These are phyloP conservation scores for Zalophus californianus DNA, from an alignment of 2,797 vertebrate genomes.

Conservation along the genomic window DNA sequence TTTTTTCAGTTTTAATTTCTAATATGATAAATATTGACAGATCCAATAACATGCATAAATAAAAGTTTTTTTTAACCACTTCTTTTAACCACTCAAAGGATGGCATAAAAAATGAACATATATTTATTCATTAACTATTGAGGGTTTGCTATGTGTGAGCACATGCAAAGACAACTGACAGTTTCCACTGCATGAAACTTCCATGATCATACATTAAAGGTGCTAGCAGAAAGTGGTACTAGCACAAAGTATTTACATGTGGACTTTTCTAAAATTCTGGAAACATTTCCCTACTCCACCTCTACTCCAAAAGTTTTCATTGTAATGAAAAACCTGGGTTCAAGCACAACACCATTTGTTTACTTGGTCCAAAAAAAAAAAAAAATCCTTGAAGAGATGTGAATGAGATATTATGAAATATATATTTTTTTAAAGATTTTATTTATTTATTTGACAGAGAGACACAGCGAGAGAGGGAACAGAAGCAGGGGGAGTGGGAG, in stretches of 20 bases:
- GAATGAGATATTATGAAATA: not conserved
- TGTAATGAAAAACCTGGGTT: not conserved
- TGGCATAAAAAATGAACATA: not conserved
- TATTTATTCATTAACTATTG: not conserved
- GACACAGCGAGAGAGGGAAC: no score
- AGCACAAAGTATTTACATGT: not conserved
- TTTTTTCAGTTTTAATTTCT: not conserved
- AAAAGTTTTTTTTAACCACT: not conserved
- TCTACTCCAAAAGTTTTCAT: constrained; percentile 29
- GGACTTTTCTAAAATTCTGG: constrained; percentile 9
- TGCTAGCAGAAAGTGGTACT: not conserved
- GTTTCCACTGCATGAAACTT: not conserved
- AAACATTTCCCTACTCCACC: not conserved
- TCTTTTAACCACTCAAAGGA: not conserved
- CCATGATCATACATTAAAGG: not conserved
- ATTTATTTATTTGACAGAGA: no score
- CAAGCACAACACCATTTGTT: not conserved
- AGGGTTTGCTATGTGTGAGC: not conserved
- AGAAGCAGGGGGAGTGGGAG: no score
- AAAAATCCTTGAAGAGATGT: not conserved
- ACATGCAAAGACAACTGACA: not conserved
- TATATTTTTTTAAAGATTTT: not conserved
- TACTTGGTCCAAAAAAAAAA: not conserved
- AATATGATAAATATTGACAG: not conserved
- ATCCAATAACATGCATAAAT: not conserved